Conservation (phyloP, 2,888 invertebrate species). For the Aphelenchoides bicaudatus region DNA sequence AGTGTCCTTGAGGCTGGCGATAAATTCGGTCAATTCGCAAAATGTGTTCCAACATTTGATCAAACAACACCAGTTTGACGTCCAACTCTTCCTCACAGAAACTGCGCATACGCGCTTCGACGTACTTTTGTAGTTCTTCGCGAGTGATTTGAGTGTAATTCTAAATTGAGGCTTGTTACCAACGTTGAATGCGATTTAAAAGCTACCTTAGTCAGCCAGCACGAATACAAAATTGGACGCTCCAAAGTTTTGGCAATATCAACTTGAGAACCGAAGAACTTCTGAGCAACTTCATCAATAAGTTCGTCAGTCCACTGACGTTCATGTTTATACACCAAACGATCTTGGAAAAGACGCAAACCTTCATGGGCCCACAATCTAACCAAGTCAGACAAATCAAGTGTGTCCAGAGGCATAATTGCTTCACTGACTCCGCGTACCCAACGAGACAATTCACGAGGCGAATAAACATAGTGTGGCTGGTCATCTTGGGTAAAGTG, state of each 20-base stretch:
- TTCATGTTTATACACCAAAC: slow-evolving; percentile 85
- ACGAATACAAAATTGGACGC: slow-evolving; percentile 93
- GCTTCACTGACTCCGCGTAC: slow-evolving; percentile 98
- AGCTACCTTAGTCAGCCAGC: slow-evolving; percentile 83
- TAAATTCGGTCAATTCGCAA: slow-evolving; percentile 97
- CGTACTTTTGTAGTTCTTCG: slow-evolving; percentile 90
- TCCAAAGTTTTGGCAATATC: slow-evolving; percentile 70
- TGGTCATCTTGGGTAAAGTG: slow-evolving; percentile 99
- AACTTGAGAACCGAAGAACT: slow-evolving; percentile 78
- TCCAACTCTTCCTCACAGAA: slow-evolving; percentile 99
- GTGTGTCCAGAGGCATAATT: slow-evolving; percentile 83
- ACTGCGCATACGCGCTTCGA: slow-evolving; percentile 89
- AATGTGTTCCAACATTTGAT: slow-evolving; percentile 97
- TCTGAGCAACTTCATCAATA: slow-evolving; percentile 78
- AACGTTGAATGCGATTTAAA: neutral
- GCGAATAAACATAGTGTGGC: slow-evolving; percentile 98
- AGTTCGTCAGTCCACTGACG: slow-evolving; percentile 96
- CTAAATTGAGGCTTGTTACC: slow-evolving; percentile 19
- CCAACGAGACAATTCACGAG: slow-evolving; percentile 96
- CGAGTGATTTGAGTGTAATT: slow-evolving; percentile 91
- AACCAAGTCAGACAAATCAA: slow-evolving; percentile 88
- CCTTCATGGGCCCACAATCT: slow-evolving; percentile 99
- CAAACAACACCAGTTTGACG: slow-evolving; percentile 93
- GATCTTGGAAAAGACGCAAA: slow-evolving; percentile 84
- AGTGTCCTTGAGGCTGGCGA: slow-evolving; percentile 89